Percentiles rank a stretch among this genome's conserved stretches.
Conservation (phyloP, 1,140 invertebrate genomes). For the Bombus consobrinus region DNA sequence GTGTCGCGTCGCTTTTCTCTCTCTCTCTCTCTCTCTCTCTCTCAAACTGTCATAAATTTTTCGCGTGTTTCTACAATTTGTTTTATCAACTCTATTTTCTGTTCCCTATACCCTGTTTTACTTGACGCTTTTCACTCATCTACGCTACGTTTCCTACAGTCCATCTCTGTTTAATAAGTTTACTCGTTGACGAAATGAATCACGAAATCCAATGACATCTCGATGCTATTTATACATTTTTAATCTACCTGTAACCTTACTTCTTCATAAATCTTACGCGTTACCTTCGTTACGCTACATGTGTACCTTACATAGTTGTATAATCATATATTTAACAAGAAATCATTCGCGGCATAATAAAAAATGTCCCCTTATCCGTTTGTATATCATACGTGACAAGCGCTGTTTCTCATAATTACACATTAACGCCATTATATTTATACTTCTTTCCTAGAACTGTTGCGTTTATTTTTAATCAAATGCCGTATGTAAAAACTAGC, state of each 20-base stretch:
- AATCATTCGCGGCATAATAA: neutral
- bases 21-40: neutral
- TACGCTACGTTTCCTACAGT: neutral
- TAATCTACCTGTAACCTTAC: too few relatives aligned
- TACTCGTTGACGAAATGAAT: neutral
- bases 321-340: too few relatives aligned
- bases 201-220: neutral
- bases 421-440: neutral
- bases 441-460: neutral
- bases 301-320: too few relatives aligned
- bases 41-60: neutral
- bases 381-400: neutral
- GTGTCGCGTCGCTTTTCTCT: neutral
- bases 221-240: neutral
- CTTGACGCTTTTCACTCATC: neutral
- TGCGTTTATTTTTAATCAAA: neutral
- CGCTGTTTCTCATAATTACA: neutral
- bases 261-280: neutral
- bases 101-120: neutral
- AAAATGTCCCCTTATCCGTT: neutral
- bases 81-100: too few relatives aligned
- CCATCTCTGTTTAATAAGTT: neutral
- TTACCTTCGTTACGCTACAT: neutral
- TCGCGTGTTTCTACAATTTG: neutral
- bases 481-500: neutral